These are phyloP conservation scores for Xenus cinereus DNA, from an alignment of 2,113 vertebrate genomes.

Conservation along the genomic window DNA sequence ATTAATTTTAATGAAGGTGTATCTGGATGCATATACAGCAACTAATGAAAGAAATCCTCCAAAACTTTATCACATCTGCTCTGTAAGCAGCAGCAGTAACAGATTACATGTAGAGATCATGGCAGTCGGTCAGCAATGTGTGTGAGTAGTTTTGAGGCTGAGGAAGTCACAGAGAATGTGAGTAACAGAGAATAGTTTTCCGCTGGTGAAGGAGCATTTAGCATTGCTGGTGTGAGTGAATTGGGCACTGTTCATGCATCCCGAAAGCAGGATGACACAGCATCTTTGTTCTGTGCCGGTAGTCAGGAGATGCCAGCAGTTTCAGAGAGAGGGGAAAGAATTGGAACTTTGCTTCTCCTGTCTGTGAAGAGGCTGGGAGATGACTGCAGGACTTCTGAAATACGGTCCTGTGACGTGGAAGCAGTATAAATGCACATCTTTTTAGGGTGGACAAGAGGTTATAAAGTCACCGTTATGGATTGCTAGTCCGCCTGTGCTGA, in stretches of 20 bases:
- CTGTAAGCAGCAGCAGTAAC: background rate
- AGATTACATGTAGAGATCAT: background rate
- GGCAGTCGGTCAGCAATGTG: background rate
- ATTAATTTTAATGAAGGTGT: background rate
- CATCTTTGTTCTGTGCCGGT: background rate
- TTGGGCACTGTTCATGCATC: fast-evolving
- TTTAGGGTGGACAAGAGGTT: background rate
- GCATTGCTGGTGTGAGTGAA: background rate
- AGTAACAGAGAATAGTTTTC: background rate
- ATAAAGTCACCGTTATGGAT: background rate
- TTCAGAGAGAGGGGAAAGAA: background rate
- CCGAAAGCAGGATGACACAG: background rate
- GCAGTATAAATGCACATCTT: background rate
- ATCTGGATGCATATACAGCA: background rate
- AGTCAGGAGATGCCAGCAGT: background rate
- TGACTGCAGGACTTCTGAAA: background rate
- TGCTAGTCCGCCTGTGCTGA: background rate
- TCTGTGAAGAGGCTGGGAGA: background rate
- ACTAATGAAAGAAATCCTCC: background rate
- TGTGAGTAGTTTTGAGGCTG: background rate
- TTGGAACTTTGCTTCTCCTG: background rate
- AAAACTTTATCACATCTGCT: background rate
- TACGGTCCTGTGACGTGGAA: background rate
- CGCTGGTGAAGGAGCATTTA: background rate
- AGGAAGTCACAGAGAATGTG: background rate